Percentiles rank a stretch among this genome's conserved stretches.
Conservation (phyloP, 2,888 invertebrate genomes). For the Folsomia manolachei region DNA sequence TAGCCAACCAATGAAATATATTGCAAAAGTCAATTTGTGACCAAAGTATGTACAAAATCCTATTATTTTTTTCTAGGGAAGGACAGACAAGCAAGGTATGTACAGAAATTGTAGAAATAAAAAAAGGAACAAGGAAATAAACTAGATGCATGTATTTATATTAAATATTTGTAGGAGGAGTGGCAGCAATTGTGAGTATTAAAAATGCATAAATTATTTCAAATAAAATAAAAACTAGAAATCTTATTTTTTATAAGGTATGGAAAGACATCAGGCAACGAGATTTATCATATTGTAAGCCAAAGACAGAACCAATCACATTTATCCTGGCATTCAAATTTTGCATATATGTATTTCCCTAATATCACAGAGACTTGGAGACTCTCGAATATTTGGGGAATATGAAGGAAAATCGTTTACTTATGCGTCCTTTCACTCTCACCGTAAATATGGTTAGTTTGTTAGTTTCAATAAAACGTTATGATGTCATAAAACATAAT, state of each 20-base stretch:
- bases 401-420: slow-evolving; percentile 98
- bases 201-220: no score
- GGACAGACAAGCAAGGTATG: no score
- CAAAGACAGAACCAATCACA: no score
- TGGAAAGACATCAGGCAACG: slow-evolving; percentile 97
- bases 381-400: slow-evolving; percentile 95
- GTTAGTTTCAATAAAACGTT: background rate
- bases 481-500: background rate
- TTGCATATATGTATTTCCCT: no score
- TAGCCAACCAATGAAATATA: background rate
- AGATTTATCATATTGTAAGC: slow-evolving; percentile 87
- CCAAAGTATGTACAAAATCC: background rate
- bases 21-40: background rate
- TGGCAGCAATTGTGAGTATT: slow-evolving; percentile 95
- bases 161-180: slow-evolving; percentile 89
- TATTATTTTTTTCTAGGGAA: slow-evolving; percentile 62
- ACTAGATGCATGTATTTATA: no score
- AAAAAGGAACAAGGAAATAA: no score
- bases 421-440: slow-evolving; percentile 98
- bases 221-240: no score
- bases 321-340: no score
- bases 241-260: no score
- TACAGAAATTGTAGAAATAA: no score
- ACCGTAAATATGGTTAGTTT: slow-evolving; percentile 68
- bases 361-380: slow-evolving; percentile 58